Conservation (phyloP, 2,888 invertebrate genomes). For the Tenthredo mesomela region DNA sequence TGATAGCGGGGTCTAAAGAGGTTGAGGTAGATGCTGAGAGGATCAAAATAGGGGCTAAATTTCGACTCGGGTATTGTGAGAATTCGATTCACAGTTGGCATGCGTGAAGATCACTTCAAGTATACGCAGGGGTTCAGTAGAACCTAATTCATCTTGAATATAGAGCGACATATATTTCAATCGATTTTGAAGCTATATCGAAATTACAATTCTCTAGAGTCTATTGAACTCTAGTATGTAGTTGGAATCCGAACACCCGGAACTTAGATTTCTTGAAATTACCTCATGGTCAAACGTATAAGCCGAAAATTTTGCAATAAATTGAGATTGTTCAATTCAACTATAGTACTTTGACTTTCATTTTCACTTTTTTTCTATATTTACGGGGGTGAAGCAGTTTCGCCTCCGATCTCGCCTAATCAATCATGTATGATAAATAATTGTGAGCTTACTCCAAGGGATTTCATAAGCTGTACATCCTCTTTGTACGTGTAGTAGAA, state of each 20-base stretch:
- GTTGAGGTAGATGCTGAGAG: too few relatives aligned
- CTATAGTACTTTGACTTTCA: neutral
- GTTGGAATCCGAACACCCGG: constrained; percentile 69
- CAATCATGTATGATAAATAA: neutral
- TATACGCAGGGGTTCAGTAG: neutral
- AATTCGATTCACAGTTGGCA: neutral
- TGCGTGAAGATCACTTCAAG: neutral
- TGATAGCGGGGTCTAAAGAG: too few relatives aligned
- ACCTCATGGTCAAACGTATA: neutral
- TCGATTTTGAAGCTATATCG: neutral
- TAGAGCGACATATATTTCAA: neutral
- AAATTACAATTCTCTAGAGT: neutral
- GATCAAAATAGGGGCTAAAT: too few relatives aligned
- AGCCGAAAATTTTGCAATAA: neutral
- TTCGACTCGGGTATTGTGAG: too few relatives aligned
- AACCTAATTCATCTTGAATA: neutral
- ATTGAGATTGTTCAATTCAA: neutral
- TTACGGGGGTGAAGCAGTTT: neutral
- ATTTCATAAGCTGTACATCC: neutral
- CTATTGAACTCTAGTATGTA: neutral
- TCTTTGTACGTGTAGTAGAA: neutral
- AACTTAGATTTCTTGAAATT: constrained; percentile 78
- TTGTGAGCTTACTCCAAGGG: neutral
- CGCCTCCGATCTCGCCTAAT: constrained; percentile 59
- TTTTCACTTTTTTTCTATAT: constrained; percentile 78